Evolutionary conservation across 2,113 vertebrate genomes (phyloP), one percentile per base, ranked within the genome.

Genomic region (Elgaria multicarinata): DNA sequence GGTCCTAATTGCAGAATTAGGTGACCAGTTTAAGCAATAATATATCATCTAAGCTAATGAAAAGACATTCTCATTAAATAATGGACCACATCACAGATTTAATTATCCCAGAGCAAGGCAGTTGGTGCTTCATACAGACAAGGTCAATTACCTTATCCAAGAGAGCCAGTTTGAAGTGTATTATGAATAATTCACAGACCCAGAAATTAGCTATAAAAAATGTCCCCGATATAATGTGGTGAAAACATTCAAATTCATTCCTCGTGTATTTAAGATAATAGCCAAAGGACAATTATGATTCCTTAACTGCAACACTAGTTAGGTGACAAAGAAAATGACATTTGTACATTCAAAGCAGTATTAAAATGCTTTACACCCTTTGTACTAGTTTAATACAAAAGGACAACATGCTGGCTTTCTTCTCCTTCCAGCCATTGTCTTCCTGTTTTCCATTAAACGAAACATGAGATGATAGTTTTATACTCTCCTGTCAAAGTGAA

Each of bases 131-230:
- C 92, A 85, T 93, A 83, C 88, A 94, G 95, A 94, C 94, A 96
- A 97, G 96, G 97, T 97, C 96, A 97, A 96, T 96, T 96, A 96
- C 93, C 94, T 96, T 96, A 96, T 92, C 89, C 83, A 71, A 93
- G 95, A 95, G 93, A 96, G 92, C 91, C 91, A 90, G 77, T 93
- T 94, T 96, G 94, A 95, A 97, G 94, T 95, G 90, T 93, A 91
- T 95, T 96, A 97, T 96, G 94, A 97, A 96, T 97, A 96, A 97
- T 97, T 97, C 95, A 96, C 93, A 89, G 92, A 90, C 62, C 75
- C 44, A 94, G 95, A 97, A 95, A 92, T 96, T 96, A 96, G 91
- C 85, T 96, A 83, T 96, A 95, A 96, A 95, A 93, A 90, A 91
- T 92, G 88, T 92, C 95, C 92, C 92, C 92, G 92, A 93, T 96